Conservation (phyloP, 2,113 vertebrate species). For the Atrichornis clamosus region DNA sequence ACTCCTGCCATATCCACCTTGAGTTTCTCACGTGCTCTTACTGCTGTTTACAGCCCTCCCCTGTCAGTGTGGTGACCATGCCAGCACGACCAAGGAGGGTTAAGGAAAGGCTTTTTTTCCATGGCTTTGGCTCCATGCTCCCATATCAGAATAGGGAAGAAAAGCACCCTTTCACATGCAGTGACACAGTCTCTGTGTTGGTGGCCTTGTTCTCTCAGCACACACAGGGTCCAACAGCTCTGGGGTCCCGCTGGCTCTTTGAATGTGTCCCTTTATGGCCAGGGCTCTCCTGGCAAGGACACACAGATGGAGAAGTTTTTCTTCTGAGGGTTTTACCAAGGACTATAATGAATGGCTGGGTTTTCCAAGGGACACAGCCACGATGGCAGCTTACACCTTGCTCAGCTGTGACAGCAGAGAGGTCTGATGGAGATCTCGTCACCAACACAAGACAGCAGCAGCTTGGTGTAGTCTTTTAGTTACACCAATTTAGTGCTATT, state of each 20-base stretch:
- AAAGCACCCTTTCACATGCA: not conserved
- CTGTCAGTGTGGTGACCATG: not conserved
- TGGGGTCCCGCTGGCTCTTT: fast-evolving
- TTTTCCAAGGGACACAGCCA: not conserved
- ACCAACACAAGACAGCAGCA: not conserved
- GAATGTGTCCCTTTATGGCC: not conserved
- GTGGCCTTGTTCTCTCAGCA: not conserved
- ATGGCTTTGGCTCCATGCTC: not conserved
- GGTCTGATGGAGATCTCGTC: not conserved
- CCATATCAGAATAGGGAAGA: fast-evolving
- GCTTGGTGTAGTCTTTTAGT: not conserved
- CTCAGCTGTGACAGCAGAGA: not conserved
- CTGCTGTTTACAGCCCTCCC: not conserved
- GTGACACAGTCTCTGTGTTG: not conserved
- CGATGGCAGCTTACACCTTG: not conserved
- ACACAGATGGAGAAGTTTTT: fast-evolving
- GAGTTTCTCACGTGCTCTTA: not conserved
- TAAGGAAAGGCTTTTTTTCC: not conserved
- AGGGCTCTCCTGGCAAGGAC: not conserved
- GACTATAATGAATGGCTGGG: not conserved
- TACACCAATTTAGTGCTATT: not conserved
- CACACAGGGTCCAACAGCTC: not conserved
- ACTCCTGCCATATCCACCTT: not conserved
- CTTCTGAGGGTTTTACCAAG: not conserved
- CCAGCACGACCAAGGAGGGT: not conserved